Conservation (phyloP, 2,113 vertebrate genomes). For the Engraulis encrasicolus region DNA sequence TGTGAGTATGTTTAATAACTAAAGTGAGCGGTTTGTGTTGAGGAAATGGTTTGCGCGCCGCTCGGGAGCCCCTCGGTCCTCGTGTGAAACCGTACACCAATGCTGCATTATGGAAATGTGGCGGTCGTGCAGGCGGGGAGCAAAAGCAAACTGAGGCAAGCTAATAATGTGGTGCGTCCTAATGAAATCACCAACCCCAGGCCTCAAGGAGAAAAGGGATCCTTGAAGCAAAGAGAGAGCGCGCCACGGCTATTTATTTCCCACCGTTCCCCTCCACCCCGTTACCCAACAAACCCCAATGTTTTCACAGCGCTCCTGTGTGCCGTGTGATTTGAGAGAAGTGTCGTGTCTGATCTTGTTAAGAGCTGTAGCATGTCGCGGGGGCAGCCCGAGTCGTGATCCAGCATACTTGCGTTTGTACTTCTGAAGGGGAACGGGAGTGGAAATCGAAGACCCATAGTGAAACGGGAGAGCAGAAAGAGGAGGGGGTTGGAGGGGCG, state of each 20-base stretch:
- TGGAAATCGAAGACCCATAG: background rate
- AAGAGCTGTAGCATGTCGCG: slow-evolving; percentile 57
- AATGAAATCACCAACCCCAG: slow-evolving; percentile 75
- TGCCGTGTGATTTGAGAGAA: slow-evolving; percentile 52
- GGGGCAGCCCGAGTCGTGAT: slow-evolving; percentile 31
- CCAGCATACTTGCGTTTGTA: background rate
- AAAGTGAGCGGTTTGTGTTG: slow-evolving; percentile 64
- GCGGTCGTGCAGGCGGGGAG: slow-evolving; percentile 53
- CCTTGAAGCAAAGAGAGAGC: too few species aligned
- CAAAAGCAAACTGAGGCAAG: slow-evolving; percentile 72
- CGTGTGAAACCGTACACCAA: slow-evolving; percentile 70
- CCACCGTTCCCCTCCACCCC: slow-evolving; percentile 45
- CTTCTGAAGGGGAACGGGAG: background rate
- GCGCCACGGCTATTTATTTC: slow-evolving; percentile 56
- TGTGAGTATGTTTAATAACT: slow-evolving; percentile 73
- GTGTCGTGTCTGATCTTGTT: slow-evolving; percentile 61
- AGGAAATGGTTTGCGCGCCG: slow-evolving; percentile 73
- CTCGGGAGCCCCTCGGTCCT: slow-evolving; percentile 49
- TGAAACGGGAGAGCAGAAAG: background rate
- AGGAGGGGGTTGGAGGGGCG: background rate
- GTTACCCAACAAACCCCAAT: slow-evolving; percentile 16
- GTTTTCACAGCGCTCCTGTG: slow-evolving; percentile 57
- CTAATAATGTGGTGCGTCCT: slow-evolving; percentile 70
- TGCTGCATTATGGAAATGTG: slow-evolving; percentile 71
- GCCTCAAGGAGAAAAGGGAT: slow-evolving; percentile 71